Conservation (phyloP, 2,113 vertebrate species). For the Erythrocercus mccallii region DNA sequence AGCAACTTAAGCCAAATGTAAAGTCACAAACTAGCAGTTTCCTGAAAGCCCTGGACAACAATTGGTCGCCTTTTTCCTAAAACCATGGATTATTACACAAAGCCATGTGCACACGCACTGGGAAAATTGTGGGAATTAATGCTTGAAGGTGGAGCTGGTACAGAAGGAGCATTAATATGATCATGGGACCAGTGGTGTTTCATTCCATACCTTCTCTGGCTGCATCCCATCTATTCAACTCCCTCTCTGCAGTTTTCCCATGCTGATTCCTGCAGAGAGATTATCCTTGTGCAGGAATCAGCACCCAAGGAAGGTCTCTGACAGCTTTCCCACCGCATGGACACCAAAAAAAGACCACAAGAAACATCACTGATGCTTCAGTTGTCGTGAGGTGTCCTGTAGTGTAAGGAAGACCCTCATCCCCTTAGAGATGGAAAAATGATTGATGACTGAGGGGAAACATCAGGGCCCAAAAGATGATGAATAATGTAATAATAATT, state of each 20-base stretch:
- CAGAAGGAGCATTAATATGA: background rate
- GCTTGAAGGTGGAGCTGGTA: background rate
- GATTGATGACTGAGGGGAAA: background rate
- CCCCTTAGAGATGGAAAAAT: too few species aligned
- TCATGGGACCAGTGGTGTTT: background rate
- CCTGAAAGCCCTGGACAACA: background rate
- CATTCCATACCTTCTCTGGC: background rate
- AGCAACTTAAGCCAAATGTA: background rate
- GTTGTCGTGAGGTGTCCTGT: background rate
- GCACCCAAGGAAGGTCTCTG: background rate
- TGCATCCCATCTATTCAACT: background rate
- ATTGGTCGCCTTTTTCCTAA: background rate
- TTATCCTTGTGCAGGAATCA: background rate
- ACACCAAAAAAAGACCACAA: background rate
- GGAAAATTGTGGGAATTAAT: background rate
- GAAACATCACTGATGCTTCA: background rate
- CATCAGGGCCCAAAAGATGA: fast-evolving
- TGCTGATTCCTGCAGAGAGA: background rate
- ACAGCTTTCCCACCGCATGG: background rate
- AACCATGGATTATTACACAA: background rate
- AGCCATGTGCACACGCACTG: too few species aligned
- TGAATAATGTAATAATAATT: background rate
- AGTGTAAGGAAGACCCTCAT: background rate
- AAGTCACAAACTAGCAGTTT: background rate
- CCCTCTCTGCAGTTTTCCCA: background rate